These are phyloP conservation scores for Cassiopea andromeda DNA, from an alignment of 30 jellyfish, hydroid and myxozoan species.

Conservation along the genomic window DNA sequence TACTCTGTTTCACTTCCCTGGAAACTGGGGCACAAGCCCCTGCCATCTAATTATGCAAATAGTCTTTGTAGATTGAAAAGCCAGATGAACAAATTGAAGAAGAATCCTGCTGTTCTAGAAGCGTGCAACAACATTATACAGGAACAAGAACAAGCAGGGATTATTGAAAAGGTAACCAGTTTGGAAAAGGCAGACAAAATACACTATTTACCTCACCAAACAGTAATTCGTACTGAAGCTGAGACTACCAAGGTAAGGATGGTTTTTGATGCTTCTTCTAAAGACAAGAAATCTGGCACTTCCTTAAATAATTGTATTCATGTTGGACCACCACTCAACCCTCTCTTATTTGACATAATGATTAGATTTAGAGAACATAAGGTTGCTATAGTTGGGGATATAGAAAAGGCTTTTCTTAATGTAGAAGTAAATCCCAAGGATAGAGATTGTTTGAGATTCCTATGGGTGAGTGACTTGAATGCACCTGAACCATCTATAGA, in stretches of 20 bases:
- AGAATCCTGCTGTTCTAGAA: constrained; percentile 5
- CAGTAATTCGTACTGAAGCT: constrained; percentile 15
- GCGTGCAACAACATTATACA: constrained; percentile 4
- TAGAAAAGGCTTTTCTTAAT: too few relatives aligned
- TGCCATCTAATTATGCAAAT: constrained; percentile 17
- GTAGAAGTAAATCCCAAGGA: too few relatives aligned
- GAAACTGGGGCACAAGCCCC: constrained; percentile 15
- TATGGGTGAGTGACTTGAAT: too few relatives aligned
- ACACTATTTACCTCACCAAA: constrained; percentile 25
- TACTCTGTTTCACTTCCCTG: constrained; percentile 45
- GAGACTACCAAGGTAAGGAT: constrained; percentile 23
- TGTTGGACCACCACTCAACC: constrained; percentile 10
- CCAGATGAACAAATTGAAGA: constrained; percentile 10
- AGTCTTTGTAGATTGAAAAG: background rate
- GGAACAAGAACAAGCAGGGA: constrained; percentile 18
- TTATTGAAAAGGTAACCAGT: constrained; percentile 11
- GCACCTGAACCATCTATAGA: too few relatives aligned
- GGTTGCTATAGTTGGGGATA: too few relatives aligned
- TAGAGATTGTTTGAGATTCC: too few relatives aligned
- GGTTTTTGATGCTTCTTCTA: constrained; percentile 34
- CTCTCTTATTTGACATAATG: too few relatives aligned
- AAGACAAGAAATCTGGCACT: constrained; percentile 1
- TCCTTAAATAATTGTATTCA: constrained; percentile 14
- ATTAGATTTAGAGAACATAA: too few relatives aligned
- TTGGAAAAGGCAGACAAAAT: background rate